phyloP scores from a whole-genome alignment of 2,113 vertebrate genomes.

The Pagrus major region DNA sequence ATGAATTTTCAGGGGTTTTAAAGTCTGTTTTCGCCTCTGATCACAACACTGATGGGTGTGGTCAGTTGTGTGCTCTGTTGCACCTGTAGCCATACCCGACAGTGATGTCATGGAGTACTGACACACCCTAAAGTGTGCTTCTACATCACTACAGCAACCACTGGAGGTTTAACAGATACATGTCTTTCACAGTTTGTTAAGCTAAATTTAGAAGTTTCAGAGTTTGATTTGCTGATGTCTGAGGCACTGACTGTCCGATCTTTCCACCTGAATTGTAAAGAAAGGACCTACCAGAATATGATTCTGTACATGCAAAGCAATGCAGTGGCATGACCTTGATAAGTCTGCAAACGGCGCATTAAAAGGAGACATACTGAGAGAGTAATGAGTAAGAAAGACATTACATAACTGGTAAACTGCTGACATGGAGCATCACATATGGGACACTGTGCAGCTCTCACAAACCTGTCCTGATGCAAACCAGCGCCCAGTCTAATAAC shows the following conservation, averaged over 20 bases:
- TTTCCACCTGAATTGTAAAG: no score
- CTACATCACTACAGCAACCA: background rate
- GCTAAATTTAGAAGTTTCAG: background rate
- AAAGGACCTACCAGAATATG: no score
- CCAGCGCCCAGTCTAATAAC: slow-evolving; percentile 3
- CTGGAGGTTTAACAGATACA: background rate
- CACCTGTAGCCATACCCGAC: no score
- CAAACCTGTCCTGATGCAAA: background rate
- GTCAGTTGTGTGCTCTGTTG: background rate
- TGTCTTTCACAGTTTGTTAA: background rate
- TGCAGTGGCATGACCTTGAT: background rate
- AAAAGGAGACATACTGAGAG: background rate
- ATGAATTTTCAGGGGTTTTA: no score
- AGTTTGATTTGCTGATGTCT: no score
- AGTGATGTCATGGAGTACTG: background rate
- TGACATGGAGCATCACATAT: slow-evolving; percentile 21
- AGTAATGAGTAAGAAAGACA: background rate
- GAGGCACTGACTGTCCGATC: no score
- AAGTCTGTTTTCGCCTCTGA: background rate
- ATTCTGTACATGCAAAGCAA: background rate
- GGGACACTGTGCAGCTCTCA: background rate
- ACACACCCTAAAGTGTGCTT: background rate
- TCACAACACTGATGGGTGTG: background rate
- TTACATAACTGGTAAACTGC: slow-evolving; percentile 22
- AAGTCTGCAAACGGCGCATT: no score